Conservation (phyloP, 2,888 invertebrate genomes). For the Hydroisotoma schaefferi region DNA sequence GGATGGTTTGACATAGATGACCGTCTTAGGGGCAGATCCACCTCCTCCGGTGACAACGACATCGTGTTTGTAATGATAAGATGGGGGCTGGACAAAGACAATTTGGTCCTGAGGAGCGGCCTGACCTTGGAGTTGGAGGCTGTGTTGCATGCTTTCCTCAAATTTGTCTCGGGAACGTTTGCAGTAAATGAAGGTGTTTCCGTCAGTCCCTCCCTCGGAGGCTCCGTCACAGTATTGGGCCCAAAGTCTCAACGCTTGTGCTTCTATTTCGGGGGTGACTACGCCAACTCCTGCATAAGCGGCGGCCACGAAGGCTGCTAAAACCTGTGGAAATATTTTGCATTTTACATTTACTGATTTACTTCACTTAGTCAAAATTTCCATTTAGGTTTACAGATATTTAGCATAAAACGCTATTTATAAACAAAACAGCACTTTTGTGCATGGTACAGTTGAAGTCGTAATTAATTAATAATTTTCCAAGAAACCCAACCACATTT, state of each 20-base stretch:
- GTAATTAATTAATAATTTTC: no score
- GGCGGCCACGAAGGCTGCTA: constrained; percentile 2
- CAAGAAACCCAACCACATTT: not conserved
- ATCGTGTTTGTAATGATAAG: constrained; percentile 31
- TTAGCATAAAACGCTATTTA: no score
- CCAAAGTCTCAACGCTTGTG: constrained; percentile 30
- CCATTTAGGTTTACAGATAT: no score
- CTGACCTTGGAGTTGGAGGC: constrained; percentile 21
- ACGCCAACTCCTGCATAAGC: constrained; percentile 22
- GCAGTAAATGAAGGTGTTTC: constrained; percentile 24
- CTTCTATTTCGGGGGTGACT: constrained; percentile 28
- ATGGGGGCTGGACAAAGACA: constrained; percentile 32
- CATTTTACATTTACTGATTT: no score
- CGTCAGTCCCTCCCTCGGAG: constrained; percentile 23
- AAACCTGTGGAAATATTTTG: not conserved
- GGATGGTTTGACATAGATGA: constrained; percentile 22
- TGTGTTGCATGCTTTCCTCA: constrained; percentile 25
- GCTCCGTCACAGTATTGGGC: constrained; percentile 20
- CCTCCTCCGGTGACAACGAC: constrained; percentile 18
- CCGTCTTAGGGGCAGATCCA: constrained; percentile 18
- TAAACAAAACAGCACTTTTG: no score
- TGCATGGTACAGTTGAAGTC: no score
- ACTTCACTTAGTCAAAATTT: no score
- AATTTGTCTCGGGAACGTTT: constrained; percentile 20
- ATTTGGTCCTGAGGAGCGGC: constrained; percentile 22